Base-by-base conservation (phyloP, 2,888 invertebrate genomes). In the Drosophila tanythrix region DNA sequence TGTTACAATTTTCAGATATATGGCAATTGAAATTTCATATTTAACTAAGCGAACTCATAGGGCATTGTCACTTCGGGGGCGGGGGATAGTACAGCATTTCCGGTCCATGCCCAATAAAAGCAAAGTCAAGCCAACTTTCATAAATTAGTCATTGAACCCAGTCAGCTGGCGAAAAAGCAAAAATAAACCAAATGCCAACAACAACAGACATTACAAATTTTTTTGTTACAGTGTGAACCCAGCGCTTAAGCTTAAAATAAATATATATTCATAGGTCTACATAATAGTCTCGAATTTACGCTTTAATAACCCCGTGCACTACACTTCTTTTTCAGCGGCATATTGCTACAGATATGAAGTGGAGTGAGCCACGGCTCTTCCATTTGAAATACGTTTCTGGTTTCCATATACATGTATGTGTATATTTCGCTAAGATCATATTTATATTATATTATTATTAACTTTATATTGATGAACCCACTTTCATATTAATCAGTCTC, bases 131-230 rank as follows among this genome's bases (percentile, higher is more conserved):
- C 57, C 69, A 80, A 86, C 82, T 86, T 88, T 88, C 87, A 88
- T 87, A 87, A 87, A 87, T 88, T 88, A 88, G 89, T 82, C 89
- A 87, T 88, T 89, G 89, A 88, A 87, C 87, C 73, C 78, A 70
- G 66, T 61, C 71, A 73, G 62, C 38, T 68, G 61, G 53, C 61
- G 63, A 76, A 70, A 72, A 66, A 57, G 53, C 64, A 21, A 52
- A 35, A 82, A 72, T 74, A 73, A 80, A 65, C 82, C 80, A 75
- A 83, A 85, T 78, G 71, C 80, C 74, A 70, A 53, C 81, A 70
- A 69, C 72, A 83, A 36, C 75, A 75, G 61, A 75, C 56, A 59
- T 58, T 72, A 75, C 88, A 81, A 85, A 87, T 85, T 85, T 38
- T 76, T 35, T 80, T 75, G n/a, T 78, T 80, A 76, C 74, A 81